Evolutionary conservation across 2,888 invertebrate species (phyloP).

Genomic region (Tillus elongatus): DNA sequence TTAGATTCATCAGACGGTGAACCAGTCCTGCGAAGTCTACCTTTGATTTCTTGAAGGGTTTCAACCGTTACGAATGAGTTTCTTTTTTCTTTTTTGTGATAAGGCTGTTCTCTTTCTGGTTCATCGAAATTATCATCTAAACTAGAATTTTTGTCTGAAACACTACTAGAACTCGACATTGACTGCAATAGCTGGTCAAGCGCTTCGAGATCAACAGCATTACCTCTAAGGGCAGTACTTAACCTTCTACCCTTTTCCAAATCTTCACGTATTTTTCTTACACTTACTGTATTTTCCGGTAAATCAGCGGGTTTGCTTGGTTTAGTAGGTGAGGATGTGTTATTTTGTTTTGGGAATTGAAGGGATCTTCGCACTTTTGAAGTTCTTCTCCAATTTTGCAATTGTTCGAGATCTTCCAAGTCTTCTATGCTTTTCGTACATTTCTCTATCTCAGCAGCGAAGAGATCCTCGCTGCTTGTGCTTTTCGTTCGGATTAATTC

Average conservation of each 20-base stretch:
- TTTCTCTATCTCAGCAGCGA: constrained; percentile 27
- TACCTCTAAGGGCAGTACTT: constrained; percentile 46
- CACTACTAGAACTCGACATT: constrained; percentile 34
- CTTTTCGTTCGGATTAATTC: constrained; percentile 39
- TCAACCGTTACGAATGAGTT: constrained; percentile 52
- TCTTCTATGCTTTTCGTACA: constrained; percentile 33
- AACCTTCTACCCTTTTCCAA: constrained; percentile 48
- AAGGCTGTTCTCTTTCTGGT: constrained; percentile 19
- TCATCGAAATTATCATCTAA: constrained; percentile 24
- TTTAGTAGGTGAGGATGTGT: constrained; percentile 13
- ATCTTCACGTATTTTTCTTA: constrained; percentile 47
- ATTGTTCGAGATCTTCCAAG: constrained; percentile 35
- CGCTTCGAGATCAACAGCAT: constrained; percentile 47
- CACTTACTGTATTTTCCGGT: constrained; percentile 46
- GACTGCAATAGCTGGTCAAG: constrained; percentile 45
- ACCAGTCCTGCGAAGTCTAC: constrained; percentile 47
- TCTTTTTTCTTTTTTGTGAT: constrained; percentile 32
- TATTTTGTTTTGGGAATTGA: constrained; percentile 51
- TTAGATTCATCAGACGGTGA: constrained; percentile 37
- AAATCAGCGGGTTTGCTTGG: constrained; percentile 29
- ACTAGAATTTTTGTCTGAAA: constrained; percentile 23
- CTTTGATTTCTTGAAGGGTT: constrained; percentile 50
- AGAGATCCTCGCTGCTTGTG: constrained; percentile 44
- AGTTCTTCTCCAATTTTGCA: constrained; percentile 54
- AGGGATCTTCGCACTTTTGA: constrained; percentile 57